Evolutionary conservation across 2,797 vertebrate species (phyloP).

Genomic region (Melopsittacus undulatus): DNA sequence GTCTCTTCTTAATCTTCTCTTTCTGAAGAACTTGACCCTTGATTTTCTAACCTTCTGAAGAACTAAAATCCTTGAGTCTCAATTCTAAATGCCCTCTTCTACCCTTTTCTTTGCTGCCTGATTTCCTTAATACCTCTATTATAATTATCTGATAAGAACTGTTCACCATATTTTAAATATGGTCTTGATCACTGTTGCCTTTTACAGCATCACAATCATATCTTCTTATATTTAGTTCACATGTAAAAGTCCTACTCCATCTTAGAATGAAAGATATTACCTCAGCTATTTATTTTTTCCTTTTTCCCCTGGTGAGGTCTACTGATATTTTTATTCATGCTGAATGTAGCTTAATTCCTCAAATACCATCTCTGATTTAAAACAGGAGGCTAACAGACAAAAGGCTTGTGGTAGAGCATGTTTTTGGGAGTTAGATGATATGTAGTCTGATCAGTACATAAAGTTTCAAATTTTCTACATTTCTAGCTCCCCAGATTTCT

Average conservation of each 20-base stretch:
- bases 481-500: not conserved
- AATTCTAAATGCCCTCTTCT: not conserved
- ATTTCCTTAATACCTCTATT: conserved; percentile 11
- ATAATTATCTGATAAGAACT: not conserved
- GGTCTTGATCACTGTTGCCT: not conserved
- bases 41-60: conserved; percentile 1
- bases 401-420: not conserved
- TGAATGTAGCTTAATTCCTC: not conserved
- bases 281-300: not conserved
- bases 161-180: not conserved
- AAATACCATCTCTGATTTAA: not conserved
- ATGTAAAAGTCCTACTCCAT: not conserved
- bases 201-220: not conserved
- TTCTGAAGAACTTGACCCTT: not conserved
- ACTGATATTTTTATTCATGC: not conserved
- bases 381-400: not conserved
- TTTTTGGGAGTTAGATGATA: not conserved
- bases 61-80: not conserved
- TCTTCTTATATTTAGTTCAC: not conserved
- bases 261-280: not conserved
- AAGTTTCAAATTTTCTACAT: not conserved
- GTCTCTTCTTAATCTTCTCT: not conserved
- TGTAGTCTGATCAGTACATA: not conserved
- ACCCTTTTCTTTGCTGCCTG: not conserved
- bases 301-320: not conserved